Base-by-base conservation (phyloP, 2,113 vertebrate species). In the Heliornis fulica region DNA sequence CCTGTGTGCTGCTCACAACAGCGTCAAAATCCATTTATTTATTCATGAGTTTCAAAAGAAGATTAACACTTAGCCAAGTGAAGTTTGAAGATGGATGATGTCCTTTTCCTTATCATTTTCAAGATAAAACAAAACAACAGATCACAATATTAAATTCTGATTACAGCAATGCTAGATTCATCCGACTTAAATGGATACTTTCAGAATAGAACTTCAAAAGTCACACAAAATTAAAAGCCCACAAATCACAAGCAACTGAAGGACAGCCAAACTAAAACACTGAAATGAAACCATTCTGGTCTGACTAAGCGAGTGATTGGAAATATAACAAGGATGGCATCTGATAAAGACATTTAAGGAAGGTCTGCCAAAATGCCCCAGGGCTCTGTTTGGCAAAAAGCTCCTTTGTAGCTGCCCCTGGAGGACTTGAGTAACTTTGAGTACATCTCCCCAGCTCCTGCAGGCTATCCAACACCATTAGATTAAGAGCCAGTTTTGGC, bases 81-180 rank as follows among this genome's bases (percentile, higher is more conserved):
- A 83, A 64, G 43, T 53, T 15, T 71, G 64, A 63, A 83, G 63
- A 83, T 0, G 38, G 75, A 68, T 25, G 8, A 53, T 3, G 9
- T 13, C 17, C 34, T 76, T 45, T 63, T 70, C 89, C 34, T 88
- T 63, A 70, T 16, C 18, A 29, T 57, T 87, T 84, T 53, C 51
- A 48, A 83, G 79, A 91, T 50, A 91, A 80, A 72, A 8, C 45
- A 34, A 66, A 88, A 43, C 43, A 95, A 57, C 18, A 80, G 59
- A 65, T 50, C 26, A 50, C 54, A 76, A 38, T 23, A 4, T 38
- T 10, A 32, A 54, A 31, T 29, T 50, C 59, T 3, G 2, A 83
- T 75, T 32, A 36, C 51, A 88, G 75, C 34, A 51, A 13, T 7
- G 20, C 36, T 77, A 48, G 53, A 16, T 91, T 61, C 3, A 3